These are phyloP conservation scores for Leptinotarsa tumamoca DNA, from an alignment of 2,888 invertebrate genomes.

Conservation along the genomic window DNA sequence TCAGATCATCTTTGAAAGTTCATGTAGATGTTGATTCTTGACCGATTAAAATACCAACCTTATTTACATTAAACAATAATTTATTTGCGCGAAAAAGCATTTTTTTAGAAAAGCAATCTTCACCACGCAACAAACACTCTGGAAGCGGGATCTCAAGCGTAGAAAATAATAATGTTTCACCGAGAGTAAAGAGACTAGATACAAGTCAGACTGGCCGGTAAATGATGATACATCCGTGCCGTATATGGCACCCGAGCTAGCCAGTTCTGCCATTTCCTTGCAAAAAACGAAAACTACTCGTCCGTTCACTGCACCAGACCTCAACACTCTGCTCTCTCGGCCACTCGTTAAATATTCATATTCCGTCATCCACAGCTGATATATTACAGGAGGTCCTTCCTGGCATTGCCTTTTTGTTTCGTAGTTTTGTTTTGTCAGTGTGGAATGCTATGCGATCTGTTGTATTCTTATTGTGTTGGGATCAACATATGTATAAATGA, in stretches of 20 bases:
- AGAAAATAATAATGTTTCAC: background rate
- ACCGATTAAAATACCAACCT: no score
- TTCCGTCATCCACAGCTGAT: slow-evolving; percentile 38
- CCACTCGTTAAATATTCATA: slow-evolving; percentile 40
- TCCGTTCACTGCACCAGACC: slow-evolving; percentile 47
- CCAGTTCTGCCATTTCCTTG: slow-evolving; percentile 41
- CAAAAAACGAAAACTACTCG: slow-evolving; percentile 43
- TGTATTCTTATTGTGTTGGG: slow-evolving; percentile 17
- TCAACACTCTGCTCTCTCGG: slow-evolving; percentile 36
- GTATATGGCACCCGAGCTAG: slow-evolving; percentile 46
- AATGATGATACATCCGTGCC: slow-evolving; percentile 44
- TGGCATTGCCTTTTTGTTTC: slow-evolving; percentile 17
- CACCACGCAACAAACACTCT: background rate
- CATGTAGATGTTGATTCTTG: no score
- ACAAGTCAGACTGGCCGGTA: slow-evolving; percentile 39
- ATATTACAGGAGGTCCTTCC: slow-evolving; percentile 35
- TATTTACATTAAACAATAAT: no score
- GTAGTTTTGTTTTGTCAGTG: slow-evolving; percentile 15
- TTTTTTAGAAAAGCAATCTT: background rate
- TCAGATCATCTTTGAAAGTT: no score
- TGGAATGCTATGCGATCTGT: slow-evolving; percentile 15
- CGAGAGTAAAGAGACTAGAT: background rate
- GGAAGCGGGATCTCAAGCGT: background rate
- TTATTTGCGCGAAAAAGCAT: no score
- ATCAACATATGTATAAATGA: background rate